Conservation (phyloP, 2,113 vertebrate genomes). For the Cygnus atratus region DNA sequence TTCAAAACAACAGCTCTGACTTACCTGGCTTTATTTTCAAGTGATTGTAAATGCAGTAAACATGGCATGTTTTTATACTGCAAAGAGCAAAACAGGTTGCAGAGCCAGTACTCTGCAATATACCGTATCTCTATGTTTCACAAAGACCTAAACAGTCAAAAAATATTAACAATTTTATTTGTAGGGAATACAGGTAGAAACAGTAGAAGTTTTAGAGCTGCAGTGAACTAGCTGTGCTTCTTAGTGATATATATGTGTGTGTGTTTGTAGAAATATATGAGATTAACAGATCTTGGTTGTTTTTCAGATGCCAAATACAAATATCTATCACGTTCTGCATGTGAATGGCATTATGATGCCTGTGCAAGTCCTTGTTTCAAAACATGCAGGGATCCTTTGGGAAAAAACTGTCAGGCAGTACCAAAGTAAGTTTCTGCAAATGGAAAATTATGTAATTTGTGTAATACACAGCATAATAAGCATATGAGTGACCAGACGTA, state of each 20-base stretch:
- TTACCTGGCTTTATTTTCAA: background rate
- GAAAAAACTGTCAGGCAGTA: conserved; percentile 80
- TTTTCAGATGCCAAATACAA: conserved; percentile 77
- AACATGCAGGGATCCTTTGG: conserved; percentile 89
- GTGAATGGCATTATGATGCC: conserved; percentile 92
- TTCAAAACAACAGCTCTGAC: background rate
- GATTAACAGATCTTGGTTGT: background rate
- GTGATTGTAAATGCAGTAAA: background rate
- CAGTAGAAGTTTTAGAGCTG: background rate
- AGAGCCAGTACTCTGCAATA: background rate
- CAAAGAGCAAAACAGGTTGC: background rate
- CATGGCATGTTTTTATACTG: background rate
- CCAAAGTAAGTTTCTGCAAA: conserved; percentile 82
- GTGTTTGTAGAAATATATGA: background rate
- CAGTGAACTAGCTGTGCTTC: background rate
- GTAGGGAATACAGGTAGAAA: background rate
- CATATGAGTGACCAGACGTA: background rate
- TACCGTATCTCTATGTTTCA: background rate
- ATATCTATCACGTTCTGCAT: conserved; percentile 73
- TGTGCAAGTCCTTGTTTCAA: conserved; percentile 90
- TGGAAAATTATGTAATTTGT: background rate
- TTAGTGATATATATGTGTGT: background rate
- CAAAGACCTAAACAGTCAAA: background rate
- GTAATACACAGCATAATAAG: background rate
- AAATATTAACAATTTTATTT: background rate